These are phyloP conservation scores for Aleiodes alternator DNA, from an alignment of 2,888 invertebrate genomes.

Conservation along the genomic window DNA sequence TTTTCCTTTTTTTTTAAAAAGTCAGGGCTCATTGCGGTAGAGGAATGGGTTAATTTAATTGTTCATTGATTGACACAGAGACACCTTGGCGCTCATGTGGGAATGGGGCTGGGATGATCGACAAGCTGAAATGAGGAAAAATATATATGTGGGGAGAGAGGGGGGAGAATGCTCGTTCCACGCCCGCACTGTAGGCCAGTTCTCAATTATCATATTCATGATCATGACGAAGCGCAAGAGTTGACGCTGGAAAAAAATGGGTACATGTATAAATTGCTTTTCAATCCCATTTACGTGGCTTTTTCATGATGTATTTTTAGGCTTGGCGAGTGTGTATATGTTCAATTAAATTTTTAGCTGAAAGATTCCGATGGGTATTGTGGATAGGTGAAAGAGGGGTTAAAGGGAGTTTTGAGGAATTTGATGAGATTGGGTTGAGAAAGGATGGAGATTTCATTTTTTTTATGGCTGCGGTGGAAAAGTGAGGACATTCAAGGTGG, in stretches of 20 bases:
- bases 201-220: conserved; percentile 39
- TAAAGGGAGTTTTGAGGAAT: too few relatives aligned
- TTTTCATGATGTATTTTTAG: conserved; percentile 17
- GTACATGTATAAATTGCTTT: conserved; percentile 33
- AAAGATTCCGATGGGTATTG: neutral
- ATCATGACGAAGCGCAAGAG: conserved; percentile 28
- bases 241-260: conserved; percentile 15
- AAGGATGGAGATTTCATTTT: too few relatives aligned
- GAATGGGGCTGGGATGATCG: conserved; percentile 6
- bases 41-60: conserved; percentile 37
- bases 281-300: conserved; percentile 23
- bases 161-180: conserved; percentile 14
- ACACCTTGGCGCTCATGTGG: neutral
- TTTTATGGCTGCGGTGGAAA: too few relatives aligned
- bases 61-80: conserved; percentile 12
- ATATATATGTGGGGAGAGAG: neutral
- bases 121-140: conserved; percentile 18
- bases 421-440: too few relatives aligned
- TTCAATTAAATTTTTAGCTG: neutral
- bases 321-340: neutral
- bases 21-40: conserved; percentile 30
- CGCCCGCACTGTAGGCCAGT: conserved; percentile 32
- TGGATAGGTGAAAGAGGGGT: neutral
- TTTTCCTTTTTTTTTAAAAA: conserved; percentile 21
- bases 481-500: too few relatives aligned